Evolutionary conservation across 2,888 invertebrate genomes (phyloP), one percentile per base, ranked within the genome.

Genomic region (Antitype chi): DNA sequence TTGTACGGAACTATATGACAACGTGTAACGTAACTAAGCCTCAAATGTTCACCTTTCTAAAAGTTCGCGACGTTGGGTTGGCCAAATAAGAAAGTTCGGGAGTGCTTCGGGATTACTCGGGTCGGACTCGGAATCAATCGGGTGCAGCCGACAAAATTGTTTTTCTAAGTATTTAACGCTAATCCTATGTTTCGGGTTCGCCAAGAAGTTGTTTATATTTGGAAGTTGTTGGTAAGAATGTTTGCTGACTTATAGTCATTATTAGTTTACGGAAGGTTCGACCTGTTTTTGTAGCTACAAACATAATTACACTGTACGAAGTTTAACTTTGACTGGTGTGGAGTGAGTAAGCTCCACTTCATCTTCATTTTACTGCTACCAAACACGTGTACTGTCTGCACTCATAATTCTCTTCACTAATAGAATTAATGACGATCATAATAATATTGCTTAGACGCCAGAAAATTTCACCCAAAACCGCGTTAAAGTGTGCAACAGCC

Each of bases 31-130:
- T 87, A 89, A 90, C 87, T 90, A 89, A 89, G 89, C 86, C 75
- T 55, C 80, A 89, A 90, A 87, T 90, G 89, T 85, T 74, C 84
- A 83, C 86, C 84, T 86, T 80, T 85, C 85, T 84, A 88, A 89
- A 81, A 86, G 81, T 82, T 73, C 7, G 72, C 63, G 67, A 68
- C 55, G 68, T 64, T 57, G 70, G 71, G 69, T 49, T 38, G 68
- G 67, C 52, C 67, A 81, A 86, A 87, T 89, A 85, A 82, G 86
- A 87, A 88, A 87, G 84, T 87, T 80, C 67, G 63, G 32, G 53
- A 52, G 25, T 55, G 17, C 68, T 60, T 59, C 67, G 57, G 78
- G 77, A 87, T 86, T 80, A 85, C 70, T 81, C 47, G 71, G 64
- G 74, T 49, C 28, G 52, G 53, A 78, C 64, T 82, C 79, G 72